Conservation (phyloP, 1,140 invertebrate genomes). For the Parapsyche elsis region DNA sequence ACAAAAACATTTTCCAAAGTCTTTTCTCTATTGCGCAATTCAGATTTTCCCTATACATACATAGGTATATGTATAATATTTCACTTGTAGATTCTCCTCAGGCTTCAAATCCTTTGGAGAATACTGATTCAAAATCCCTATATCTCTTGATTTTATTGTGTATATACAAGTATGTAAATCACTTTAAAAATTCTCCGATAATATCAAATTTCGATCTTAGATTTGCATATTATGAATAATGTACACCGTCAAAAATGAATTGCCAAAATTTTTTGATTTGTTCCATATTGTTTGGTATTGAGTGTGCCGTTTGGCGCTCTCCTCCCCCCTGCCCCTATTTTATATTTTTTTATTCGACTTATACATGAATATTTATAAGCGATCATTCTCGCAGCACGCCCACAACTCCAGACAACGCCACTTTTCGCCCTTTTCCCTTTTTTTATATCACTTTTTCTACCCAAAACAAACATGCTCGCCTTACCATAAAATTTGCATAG, state of each 20-base stretch:
- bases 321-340: neutral
- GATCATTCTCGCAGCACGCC: constrained; percentile 31
- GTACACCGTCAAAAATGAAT: neutral
- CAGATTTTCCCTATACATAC: too few relatives aligned
- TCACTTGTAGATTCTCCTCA: too few relatives aligned
- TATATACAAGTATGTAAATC: too few relatives aligned
- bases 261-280: constrained; percentile 6
- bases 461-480: constrained; percentile 46
- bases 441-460: constrained; percentile 12
- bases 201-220: neutral
- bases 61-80: too few relatives aligned
- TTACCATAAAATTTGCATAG: constrained; percentile 51
- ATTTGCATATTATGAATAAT: neutral
- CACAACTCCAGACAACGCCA: constrained; percentile 32
- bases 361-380: constrained; percentile 36
- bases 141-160: too few relatives aligned
- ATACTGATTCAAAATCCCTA: too few relatives aligned
- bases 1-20: too few relatives aligned
- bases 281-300: neutral
- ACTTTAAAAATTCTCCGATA: too few relatives aligned
- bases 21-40: too few relatives aligned
- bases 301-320: neutral
- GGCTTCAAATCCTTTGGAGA: too few relatives aligned
- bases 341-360: neutral
- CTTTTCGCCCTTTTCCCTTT: constrained; percentile 35